Evolutionary conservation across 1,140 invertebrate genomes (phyloP), one percentile per base, ranked within the genome.

Genomic region (Drosophila watanabei): DNA sequence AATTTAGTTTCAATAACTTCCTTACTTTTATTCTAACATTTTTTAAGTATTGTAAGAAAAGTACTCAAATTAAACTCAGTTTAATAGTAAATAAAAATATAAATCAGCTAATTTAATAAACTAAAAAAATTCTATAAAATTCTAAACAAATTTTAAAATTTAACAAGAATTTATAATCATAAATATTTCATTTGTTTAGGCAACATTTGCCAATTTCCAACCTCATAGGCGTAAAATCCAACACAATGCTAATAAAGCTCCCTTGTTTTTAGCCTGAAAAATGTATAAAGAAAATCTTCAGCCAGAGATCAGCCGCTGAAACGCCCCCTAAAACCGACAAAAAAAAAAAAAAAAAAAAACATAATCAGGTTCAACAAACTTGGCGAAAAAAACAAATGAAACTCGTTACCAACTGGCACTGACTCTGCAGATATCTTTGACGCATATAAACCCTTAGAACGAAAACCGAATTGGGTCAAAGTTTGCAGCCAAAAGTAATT

Each of bases 361-460:
- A 24, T 75, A 52, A 73, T 75, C 71, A 75, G 71, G 71, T 75
- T 75, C 71, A 75, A 75, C 56, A 75, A 75, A 75, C 71, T 75
- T 37, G 24, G 32, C 16, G 30, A 64, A 11, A 35, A 32, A 56
- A 35, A 56, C 70, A 48, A 72, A 73, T 59, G 43, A 59, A 59
- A 72, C 49, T 71, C 49, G 69, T 71, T 57, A 57, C 58, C 45
- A 24, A 45, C 37, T 70, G 61, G 37, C 62, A 70, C 71, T 75
- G 69, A 73, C 71, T 75, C 14, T 45, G 68, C 71, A 75, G 54
- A 73, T 73, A 58, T 72, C 18, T n/a, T 32, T 18, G 24, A 56
- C 30, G 30, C 28, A 41, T 49, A 57, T 49, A 58, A 73, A 52
- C 32, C 71, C 68, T 58, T 45, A 24, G 71, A 20, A 54, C 9